A percentile compares a stretch with the other conserved stretches of the same genome.
Conservation (phyloP, 2,113 vertebrate genomes). For the Nymphicus hollandicus region DNA sequence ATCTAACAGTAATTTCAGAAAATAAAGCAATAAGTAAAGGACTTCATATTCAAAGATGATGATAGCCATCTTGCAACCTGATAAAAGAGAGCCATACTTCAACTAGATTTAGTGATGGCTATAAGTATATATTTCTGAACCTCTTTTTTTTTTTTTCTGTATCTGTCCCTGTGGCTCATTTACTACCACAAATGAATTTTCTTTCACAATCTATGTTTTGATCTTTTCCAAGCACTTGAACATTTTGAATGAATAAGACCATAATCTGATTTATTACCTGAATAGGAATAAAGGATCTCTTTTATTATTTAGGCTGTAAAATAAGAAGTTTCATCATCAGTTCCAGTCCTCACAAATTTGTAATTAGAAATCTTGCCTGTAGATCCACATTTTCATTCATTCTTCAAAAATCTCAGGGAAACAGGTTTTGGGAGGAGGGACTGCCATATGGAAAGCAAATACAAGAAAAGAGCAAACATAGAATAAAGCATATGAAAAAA, state of each 20-base stretch:
- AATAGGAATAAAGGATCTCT: background rate
- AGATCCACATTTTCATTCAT: background rate
- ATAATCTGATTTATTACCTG: background rate
- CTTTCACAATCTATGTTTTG: background rate
- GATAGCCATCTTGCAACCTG: background rate
- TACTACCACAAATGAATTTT: background rate
- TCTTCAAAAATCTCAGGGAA: background rate
- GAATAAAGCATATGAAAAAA: slow-evolving; percentile 42
- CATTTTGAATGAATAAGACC: background rate
- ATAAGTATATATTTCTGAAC: background rate
- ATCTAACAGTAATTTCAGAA: background rate
- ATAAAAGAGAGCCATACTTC: background rate
- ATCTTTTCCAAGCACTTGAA: background rate
- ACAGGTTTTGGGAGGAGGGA: slow-evolving; percentile 14
- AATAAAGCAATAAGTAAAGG: background rate
- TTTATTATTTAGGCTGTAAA: background rate
- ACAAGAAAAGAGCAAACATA: slow-evolving; percentile 26
- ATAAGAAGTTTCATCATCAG: background rate
- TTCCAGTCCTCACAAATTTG: background rate
- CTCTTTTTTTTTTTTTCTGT: background rate
- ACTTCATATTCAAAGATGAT: background rate
- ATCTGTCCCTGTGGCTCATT: background rate
- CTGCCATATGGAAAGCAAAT: slow-evolving; percentile 34
- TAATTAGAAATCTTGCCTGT: background rate
- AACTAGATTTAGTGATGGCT: background rate